phyloP scores from a whole-genome alignment of 2,888 invertebrate species.

The Polydrusus pterygomalis region DNA sequence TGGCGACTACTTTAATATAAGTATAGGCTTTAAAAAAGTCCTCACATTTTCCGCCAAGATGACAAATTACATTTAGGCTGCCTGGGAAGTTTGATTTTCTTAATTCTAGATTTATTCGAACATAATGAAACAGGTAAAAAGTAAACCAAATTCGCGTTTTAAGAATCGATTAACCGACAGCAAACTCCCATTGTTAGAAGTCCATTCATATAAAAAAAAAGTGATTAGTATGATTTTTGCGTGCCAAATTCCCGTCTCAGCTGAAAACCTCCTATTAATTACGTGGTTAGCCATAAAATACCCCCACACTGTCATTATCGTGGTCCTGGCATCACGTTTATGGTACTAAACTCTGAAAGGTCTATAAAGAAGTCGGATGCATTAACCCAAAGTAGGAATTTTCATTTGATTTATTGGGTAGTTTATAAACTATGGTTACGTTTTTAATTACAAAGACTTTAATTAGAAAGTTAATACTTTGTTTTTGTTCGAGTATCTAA shows the following conservation, averaged over 20 bases:
- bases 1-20: too few species aligned
- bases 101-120: too few species aligned
- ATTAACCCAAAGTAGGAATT: constrained; percentile 42
- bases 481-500: constrained; percentile 2
- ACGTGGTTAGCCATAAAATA: constrained; percentile 50
- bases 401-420: constrained; percentile 39
- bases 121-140: too few species aligned
- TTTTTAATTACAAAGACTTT: constrained; percentile 33
- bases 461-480: constrained; percentile 19
- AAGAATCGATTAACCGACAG: too few species aligned
- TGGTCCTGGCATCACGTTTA: constrained; percentile 48
- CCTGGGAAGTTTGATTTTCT: too few species aligned
- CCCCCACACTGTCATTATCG: constrained; percentile 54
- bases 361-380: constrained; percentile 50
- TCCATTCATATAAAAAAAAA: constrained; percentile 1
- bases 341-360: constrained; percentile 46
- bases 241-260: constrained; percentile 41
- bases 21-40: too few species aligned
- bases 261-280: constrained; percentile 49
- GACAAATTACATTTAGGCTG: too few species aligned
- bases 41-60: too few species aligned
- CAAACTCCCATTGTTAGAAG: too few species aligned
- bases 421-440: constrained; percentile 30
- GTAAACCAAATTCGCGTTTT: too few species aligned
- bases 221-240: constrained; percentile 46